phyloP scores from a whole-genome alignment of 2,888 invertebrate species.

The Stenoptilia bipunctidactyla region DNA sequence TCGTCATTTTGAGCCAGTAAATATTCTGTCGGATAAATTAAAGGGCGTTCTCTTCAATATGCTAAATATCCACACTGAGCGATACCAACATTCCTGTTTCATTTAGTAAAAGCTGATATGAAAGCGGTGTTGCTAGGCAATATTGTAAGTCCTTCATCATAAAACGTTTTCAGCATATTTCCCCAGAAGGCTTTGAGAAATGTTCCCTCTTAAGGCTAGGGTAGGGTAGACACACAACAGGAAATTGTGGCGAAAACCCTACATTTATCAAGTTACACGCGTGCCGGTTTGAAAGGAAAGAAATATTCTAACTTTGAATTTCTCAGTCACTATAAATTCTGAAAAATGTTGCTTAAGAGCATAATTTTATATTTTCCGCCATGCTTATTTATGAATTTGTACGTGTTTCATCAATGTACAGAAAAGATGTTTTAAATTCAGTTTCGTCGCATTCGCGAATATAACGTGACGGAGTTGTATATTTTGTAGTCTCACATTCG shows the following conservation, averaged over 20 bases:
- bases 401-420: too few relatives aligned
- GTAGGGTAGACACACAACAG: slow-evolving; percentile 2
- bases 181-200: slow-evolving; percentile 31
- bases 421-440: too few relatives aligned
- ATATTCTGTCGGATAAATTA: too few relatives aligned
- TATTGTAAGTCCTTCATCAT: slow-evolving; percentile 33
- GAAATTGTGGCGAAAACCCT: slow-evolving; percentile 5
- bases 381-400: too few relatives aligned
- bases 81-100: slow-evolving; percentile 7
- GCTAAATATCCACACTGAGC: slow-evolving; percentile 12
- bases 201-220: slow-evolving; percentile 12
- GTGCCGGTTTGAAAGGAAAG: slow-evolving; percentile 3
- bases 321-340: too few relatives aligned
- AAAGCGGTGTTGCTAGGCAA: slow-evolving; percentile 24
- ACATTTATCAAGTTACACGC: slow-evolving; percentile 4
- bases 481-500: too few relatives aligned
- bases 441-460: too few relatives aligned
- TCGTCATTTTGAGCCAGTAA: too few relatives aligned
- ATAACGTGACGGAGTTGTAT: too few relatives aligned
- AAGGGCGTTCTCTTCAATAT: slow-evolving; percentile 11
- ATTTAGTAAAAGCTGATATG: slow-evolving; percentile 24
- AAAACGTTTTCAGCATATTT: slow-evolving; percentile 27
- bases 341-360: too few relatives aligned
- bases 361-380: too few relatives aligned
- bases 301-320: not conserved